Evolutionary conservation across 2,797 vertebrate species (phyloP).

Genomic region (Momotus momota): DNA sequence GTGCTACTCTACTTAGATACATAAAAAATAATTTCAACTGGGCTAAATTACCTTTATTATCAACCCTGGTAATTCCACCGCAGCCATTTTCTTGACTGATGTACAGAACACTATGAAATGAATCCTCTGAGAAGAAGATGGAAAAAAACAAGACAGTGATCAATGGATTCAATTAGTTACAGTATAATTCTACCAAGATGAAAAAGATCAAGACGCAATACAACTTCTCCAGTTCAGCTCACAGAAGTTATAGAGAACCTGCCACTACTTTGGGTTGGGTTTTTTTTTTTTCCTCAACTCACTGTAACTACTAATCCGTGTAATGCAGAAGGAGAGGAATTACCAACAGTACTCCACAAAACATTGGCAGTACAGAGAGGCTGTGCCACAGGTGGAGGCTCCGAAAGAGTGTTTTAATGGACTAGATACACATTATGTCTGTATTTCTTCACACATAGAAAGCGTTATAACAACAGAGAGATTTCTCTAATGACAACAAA

Average conservation of each 20-base stretch:
- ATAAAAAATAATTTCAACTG: conserved; percentile 71
- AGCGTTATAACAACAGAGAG: conserved; percentile 74
- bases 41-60: conserved; percentile 79
- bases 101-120: conserved; percentile 75
- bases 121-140: conserved; percentile 79
- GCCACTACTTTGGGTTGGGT: background rate
- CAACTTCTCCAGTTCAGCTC: conserved; percentile 60
- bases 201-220: conserved; percentile 70
- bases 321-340: conserved; percentile 33
- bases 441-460: conserved; percentile 73
- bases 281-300: conserved; percentile 13
- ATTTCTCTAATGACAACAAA: conserved; percentile 76
- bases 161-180: conserved; percentile 83
- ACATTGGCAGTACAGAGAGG: conserved; percentile 26
- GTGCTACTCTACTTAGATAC: conserved; percentile 57
- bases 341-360: conserved; percentile 46
- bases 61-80: conserved; percentile 73
- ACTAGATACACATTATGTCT: conserved; percentile 72
- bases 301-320: background rate
- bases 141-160: conserved; percentile 80
- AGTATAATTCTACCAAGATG: conserved; percentile 77
- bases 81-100: conserved; percentile 79
- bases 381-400: conserved; percentile 66
- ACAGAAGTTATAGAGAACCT: conserved; percentile 23
- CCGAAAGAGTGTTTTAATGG: conserved; percentile 60